Percentiles rank a stretch among this genome's conserved stretches.
Conservation (phyloP, 2,113 vertebrate genomes). For the Ochotona curzoniae region DNA sequence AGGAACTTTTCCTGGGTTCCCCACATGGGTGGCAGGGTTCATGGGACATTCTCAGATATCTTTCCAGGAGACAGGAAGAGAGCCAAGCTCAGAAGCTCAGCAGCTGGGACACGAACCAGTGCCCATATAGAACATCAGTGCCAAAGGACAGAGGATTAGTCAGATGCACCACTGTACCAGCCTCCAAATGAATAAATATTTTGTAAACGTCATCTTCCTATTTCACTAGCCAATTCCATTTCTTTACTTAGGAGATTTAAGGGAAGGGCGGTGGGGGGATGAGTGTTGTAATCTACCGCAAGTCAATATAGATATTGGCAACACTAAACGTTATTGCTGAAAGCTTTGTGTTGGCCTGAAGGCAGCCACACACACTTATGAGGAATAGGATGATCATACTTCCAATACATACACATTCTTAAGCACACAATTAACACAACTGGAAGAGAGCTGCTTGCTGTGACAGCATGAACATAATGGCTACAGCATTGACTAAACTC, state of each 20-base stretch:
- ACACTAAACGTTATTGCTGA: background rate
- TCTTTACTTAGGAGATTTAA: background rate
- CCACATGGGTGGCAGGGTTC: no score
- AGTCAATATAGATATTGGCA: background rate
- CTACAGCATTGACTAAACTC: background rate
- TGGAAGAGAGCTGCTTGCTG: background rate
- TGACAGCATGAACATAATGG: background rate
- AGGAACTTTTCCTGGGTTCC: no score
- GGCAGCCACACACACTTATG: background rate
- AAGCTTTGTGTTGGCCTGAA: conserved; percentile 19
- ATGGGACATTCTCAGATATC: no score
- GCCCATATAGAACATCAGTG: no score
- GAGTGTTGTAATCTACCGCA: background rate
- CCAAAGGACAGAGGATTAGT: no score
- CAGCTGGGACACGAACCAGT: no score
- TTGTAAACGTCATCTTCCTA: background rate
- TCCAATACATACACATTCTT: background rate
- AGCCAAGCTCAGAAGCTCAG: no score
- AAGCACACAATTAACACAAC: background rate
- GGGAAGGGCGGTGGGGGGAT: background rate
- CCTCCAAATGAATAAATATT: no score
- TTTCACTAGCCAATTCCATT: background rate
- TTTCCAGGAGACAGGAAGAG: no score
- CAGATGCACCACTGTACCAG: no score
- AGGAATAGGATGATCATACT: background rate